Evolutionary conservation across 2,113 vertebrate genomes (phyloP).

Genomic region (Tamias sibiricus): DNA sequence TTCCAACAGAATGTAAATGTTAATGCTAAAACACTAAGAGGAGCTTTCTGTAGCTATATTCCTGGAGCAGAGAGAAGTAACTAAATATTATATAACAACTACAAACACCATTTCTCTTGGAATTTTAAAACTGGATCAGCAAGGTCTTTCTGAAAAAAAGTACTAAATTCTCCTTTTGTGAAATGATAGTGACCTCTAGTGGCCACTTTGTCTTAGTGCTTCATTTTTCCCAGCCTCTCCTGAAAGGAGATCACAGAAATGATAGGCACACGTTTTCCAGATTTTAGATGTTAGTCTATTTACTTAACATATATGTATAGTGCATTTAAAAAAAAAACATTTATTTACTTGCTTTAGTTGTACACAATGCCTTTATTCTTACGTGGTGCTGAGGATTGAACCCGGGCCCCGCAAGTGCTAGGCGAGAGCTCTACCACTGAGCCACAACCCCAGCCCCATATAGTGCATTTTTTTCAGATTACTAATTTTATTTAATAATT

Average conservation of each 20-base stretch:
- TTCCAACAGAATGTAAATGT: background rate
- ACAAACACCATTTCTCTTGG: background rate
- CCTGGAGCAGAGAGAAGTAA: background rate
- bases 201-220: constrained; percentile 19
- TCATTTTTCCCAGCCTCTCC: background rate
- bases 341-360: too few species aligned
- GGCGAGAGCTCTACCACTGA: too few species aligned
- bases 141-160: background rate
- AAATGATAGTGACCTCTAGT: constrained; percentile 81
- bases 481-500: background rate
- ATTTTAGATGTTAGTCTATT: background rate
- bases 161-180: constrained; percentile 31
- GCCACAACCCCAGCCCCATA: too few species aligned
- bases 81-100: background rate
- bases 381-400: too few species aligned
- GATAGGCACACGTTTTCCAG: background rate
- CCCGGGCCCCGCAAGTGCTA: too few species aligned
- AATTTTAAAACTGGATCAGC: background rate
- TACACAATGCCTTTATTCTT: too few species aligned
- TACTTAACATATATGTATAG: background rate
- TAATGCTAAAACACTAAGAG: background rate
- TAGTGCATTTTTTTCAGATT: too few species aligned
- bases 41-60: background rate
- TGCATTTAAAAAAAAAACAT: too few species aligned
- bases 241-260: background rate